Conservation (phyloP, 2,888 invertebrate species). For the Papilio gigon region DNA sequence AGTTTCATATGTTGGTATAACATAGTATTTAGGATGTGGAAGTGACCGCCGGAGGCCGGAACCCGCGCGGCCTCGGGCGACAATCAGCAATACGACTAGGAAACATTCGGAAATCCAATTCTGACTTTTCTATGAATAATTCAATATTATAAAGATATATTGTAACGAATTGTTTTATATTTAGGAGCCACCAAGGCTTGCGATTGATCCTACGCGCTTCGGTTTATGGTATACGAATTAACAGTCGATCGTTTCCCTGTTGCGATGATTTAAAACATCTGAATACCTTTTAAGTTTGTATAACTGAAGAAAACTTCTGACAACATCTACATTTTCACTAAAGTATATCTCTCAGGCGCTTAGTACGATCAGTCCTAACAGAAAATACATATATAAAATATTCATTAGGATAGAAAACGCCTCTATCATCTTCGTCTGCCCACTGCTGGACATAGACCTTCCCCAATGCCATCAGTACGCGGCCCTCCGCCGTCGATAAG, state of each 20-base stretch:
- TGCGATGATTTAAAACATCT: constrained; percentile 4
- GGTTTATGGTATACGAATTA: constrained; percentile 6
- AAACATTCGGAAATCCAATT: constrained; percentile 51
- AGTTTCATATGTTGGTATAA: not conserved
- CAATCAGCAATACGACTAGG: constrained; percentile 49
- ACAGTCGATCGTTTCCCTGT: constrained; percentile 5
- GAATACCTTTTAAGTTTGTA: not conserved
- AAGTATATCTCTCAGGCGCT: too few species aligned
- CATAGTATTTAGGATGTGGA: constrained; percentile 20
- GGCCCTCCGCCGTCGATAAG: too few species aligned
- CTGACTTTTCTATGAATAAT: constrained; percentile 52
- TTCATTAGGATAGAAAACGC: too few species aligned
- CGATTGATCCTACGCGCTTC: constrained; percentile 21
- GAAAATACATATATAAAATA: too few species aligned
- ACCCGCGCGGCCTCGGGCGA: constrained; percentile 42
- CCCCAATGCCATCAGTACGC: too few species aligned
- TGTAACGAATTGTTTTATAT: constrained; percentile 35
- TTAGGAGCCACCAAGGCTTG: constrained; percentile 29
- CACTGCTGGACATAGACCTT: too few species aligned
- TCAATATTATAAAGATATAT: constrained; percentile 42
- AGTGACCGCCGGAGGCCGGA: constrained; percentile 39
- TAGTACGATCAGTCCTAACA: too few species aligned
- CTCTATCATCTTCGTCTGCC: too few species aligned
- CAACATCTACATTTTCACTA: too few species aligned
- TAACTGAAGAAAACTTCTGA: too few species aligned